These are phyloP conservation scores for Mastomys coucha DNA, from an alignment of 2,113 vertebrate species.

Conservation along the genomic window DNA sequence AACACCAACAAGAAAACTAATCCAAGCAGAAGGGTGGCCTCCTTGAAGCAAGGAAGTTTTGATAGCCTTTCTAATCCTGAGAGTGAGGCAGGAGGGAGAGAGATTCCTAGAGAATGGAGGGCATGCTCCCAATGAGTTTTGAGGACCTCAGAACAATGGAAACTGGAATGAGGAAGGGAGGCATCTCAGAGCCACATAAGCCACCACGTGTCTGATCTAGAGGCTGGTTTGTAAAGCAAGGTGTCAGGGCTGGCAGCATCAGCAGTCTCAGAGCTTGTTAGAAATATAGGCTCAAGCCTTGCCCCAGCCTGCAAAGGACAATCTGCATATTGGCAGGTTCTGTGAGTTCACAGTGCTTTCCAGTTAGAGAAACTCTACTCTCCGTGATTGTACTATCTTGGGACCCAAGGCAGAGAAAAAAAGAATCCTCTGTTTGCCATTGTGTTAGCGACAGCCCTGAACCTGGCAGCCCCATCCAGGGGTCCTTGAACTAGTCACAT, in stretches of 20 bases:
- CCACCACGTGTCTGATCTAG: background rate
- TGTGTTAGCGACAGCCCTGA: background rate
- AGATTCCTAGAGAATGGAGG: background rate
- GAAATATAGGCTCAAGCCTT: background rate
- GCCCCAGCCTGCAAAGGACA: background rate
- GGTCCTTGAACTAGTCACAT: background rate
- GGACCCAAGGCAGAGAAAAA: background rate
- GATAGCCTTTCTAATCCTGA: background rate
- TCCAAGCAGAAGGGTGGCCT: background rate
- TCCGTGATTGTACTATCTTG: background rate
- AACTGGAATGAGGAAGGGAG: background rate
- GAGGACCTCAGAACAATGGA: background rate
- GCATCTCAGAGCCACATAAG: background rate
- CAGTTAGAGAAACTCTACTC: background rate
- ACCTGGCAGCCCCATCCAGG: background rate
- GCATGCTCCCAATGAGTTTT: background rate
- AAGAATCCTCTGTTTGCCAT: background rate
- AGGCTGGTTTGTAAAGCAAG: background rate
- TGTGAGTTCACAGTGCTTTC: background rate
- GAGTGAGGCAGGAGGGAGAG: background rate
- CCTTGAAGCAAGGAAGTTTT: background rate
- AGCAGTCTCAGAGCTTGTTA: background rate
- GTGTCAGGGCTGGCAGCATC: too few relatives aligned
- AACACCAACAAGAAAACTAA: background rate
- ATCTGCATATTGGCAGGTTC: background rate